Evolutionary conservation across 2,888 invertebrate species (phyloP), one percentile per base, ranked within the genome.

Genomic region (Ectropis crepuscularia): DNA sequence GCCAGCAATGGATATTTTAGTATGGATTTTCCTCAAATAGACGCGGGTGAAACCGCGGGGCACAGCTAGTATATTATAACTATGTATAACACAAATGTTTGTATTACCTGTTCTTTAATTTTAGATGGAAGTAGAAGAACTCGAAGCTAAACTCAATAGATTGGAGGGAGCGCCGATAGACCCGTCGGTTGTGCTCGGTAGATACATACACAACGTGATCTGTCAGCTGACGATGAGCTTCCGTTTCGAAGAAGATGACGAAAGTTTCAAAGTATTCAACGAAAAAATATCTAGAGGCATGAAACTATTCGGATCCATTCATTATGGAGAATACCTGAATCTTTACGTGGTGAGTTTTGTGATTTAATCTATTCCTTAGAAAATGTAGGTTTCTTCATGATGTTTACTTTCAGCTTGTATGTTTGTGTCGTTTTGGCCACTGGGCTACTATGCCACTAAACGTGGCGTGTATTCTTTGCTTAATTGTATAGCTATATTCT

Each of bases 171-270:
- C 55, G 50, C 93, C 96, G 0, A 92, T 95, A 36, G 95, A 96
- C 77, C 88, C 97, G 61, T 95, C 95, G 4, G 93, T 95, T 0
- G 87, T 94, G 6, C 91, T 97, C 46, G 95, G 96, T 28, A 94
- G 96, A 67, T 95, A 96, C 12, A 95, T 97, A 63, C 96, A 96
- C 82, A 97, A 97, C 85, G 96, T 97, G 2, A 97, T 97, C 67
- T 97, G 97, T 82, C 95, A 96, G 69, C 93, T 97, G 70, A 94
- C 97, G 86, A 97, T 97, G 97, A 96, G 96, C 46, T 95, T 96
- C 0, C 93, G 97, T 7, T 97, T 97, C 82, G 93, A 94, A 43
- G 94, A 95, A 69, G 94, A 95, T 65, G 96, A 97, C 79, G 85
- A 89, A 0, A 93, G 94, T 50, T 97, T 97, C 86, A 89, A 93